Evolutionary conservation across 2,797 vertebrate species (phyloP), one percentile per base, ranked within the genome.

Genomic region (Sorex maritimensis): DNA sequence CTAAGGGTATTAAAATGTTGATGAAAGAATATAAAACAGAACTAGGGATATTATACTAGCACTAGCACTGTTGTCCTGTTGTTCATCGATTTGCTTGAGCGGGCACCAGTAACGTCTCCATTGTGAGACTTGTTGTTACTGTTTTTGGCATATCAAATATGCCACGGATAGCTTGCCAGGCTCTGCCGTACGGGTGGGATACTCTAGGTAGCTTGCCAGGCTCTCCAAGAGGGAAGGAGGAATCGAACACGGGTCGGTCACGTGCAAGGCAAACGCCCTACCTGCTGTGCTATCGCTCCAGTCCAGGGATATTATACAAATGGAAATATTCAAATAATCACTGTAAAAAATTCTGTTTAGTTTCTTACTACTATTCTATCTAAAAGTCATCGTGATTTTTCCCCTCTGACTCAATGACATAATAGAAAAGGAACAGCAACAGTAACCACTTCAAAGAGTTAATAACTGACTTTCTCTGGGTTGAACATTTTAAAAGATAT

Each of bases 21-120:
- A 79, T 77, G 74, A 91, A 88, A 67, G 69, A 81, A 49, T 84
- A 78, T 52, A 71, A 72, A 83, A 63, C 34, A 89, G 49, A 85
- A 92, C 79, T 44, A 71, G 58, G 68, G 44, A 15, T 8, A 23
- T 10, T 61, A 71, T 58, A 10, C 12, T 34, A 34, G 34, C 34
- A 34, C 34, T 34, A 34, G 34, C 34, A 34, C 34, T 34, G 34
- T 34, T 34, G 34, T 34, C 34, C 34, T 34, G 34, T 34, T 34
- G 34, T 34, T 34, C 34, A 34, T 34, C 34, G 2, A 34, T 34
- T 34, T 34, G 34, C 34, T 34, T 34, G 34, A 34, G 34, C 34
- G 34, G 34, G 34, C 34, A 34, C 34, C 34, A 34, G 34, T 34
- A 34, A 34, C 34, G 34, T 34, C 34, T 34, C 34, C 34, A 34